These are phyloP conservation scores for Drosophila gunungcola DNA, from an alignment of 1,140 invertebrate species.

Conservation along the genomic window DNA sequence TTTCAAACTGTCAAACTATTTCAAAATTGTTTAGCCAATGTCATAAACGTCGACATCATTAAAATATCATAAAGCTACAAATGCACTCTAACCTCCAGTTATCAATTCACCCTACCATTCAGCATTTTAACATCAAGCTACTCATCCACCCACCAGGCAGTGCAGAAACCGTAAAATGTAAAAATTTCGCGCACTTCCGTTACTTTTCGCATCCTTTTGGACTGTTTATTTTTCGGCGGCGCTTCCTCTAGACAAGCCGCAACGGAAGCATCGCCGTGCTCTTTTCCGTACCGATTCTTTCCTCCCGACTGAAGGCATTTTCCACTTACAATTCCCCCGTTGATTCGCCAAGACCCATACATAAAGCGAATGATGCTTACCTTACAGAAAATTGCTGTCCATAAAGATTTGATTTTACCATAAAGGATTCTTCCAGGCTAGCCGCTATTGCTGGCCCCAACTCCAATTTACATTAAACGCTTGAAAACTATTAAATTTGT, in stretches of 20 bases:
- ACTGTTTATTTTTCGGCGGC: conserved; percentile 66
- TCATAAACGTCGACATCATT: conserved; percentile 78
- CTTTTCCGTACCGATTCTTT: conserved; percentile 9
- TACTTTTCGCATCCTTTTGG: conserved; percentile 75
- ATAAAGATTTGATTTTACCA: conserved; percentile 62
- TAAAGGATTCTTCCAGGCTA: conserved; percentile 25
- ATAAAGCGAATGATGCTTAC: conserved; percentile 55
- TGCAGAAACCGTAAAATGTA: conserved; percentile 46
- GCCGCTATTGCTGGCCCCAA: too few relatives aligned
- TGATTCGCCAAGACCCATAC: conserved; percentile 6
- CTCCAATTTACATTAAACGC: too few relatives aligned
- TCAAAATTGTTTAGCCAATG: conserved; percentile 66
- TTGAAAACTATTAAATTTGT: too few relatives aligned
- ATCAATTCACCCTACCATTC: conserved; percentile 9
- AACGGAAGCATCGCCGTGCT: conserved; percentile 60
- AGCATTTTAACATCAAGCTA: not conserved
- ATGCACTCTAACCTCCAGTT: conserved; percentile 17
- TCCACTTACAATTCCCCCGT: conserved; percentile 1
- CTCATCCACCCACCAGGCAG: not conserved
- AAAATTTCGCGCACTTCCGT: conserved; percentile 76
- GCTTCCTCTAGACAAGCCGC: conserved; percentile 74
- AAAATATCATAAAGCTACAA: conserved; percentile 70
- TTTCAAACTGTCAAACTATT: conserved; percentile 65
- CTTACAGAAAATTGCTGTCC: conserved; percentile 32
- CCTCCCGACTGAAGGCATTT: conserved; percentile 1